Evolutionary conservation across 2,888 invertebrate species (phyloP).

Genomic region (Loripinus fragilis): DNA sequence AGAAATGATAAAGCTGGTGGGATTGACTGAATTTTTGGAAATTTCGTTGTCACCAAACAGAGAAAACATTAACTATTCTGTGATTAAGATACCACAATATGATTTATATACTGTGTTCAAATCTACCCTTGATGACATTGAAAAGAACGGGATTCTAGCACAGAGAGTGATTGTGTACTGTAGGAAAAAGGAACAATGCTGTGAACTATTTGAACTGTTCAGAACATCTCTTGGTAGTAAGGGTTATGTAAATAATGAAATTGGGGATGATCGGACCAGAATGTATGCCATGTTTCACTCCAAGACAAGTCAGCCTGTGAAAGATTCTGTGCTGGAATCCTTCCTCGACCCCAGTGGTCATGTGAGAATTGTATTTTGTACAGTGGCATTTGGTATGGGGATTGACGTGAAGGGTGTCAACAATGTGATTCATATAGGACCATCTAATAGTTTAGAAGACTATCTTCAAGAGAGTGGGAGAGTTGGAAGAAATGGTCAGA

Average conservation of each 20-base stretch:
- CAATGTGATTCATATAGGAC: conserved; percentile 35
- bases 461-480: conserved; percentile 42
- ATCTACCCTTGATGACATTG: conserved; percentile 26
- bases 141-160: not conserved
- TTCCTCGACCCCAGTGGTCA: conserved; percentile 24
- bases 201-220: conserved; percentile 36
- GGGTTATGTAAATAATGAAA: too few relatives aligned
- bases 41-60: conserved; percentile 23
- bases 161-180: conserved; percentile 42
- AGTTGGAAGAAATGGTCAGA: conserved; percentile 31
- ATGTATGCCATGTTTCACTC: conserved; percentile 37
- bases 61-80: conserved; percentile 28
- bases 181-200: conserved; percentile 32
- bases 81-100: not conserved
- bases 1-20: conserved; percentile 10
- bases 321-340: conserved; percentile 21
- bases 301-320: conserved; percentile 28
- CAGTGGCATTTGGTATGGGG: conserved; percentile 44
- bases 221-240: conserved; percentile 20
- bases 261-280: conserved; percentile 8
- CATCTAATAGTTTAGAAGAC: conserved; percentile 31
- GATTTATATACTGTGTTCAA: conserved; percentile 26
- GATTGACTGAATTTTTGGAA: not conserved
- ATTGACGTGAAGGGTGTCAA: conserved; percentile 38
- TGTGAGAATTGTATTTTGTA: conserved; percentile 34